Conservation (phyloP, 2,113 vertebrate genomes). For the Atrichornis clamosus region DNA sequence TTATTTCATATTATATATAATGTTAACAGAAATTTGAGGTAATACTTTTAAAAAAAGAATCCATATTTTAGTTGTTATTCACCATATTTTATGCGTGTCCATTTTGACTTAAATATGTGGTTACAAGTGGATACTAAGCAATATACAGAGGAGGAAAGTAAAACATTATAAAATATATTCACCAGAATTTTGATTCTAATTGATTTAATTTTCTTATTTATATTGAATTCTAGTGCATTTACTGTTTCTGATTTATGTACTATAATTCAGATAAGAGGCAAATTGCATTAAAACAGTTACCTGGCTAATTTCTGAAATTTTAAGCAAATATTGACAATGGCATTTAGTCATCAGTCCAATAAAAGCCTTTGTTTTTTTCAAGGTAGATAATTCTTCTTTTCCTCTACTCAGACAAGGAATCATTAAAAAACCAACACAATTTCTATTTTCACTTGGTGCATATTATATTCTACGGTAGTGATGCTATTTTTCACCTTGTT, state of each 20-base stretch:
- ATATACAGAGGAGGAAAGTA: not conserved
- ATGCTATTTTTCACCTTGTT: not conserved
- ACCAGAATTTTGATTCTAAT: not conserved
- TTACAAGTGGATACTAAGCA: not conserved
- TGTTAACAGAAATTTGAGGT: not conserved
- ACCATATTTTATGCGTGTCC: not conserved
- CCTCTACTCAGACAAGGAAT: not conserved
- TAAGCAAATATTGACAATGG: not conserved
- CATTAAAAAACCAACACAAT: not conserved
- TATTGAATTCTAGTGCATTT: not conserved
- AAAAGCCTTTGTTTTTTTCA: not conserved
- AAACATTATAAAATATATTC: not conserved
- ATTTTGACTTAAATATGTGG: not conserved
- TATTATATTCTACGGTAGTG: not conserved
- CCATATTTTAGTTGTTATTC: not conserved
- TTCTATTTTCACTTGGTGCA: not conserved
- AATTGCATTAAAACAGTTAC: not conserved
- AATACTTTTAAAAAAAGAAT: not conserved
- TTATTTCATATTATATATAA: not conserved
- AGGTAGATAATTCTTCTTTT: not conserved
- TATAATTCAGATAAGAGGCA: not conserved
- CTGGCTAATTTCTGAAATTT: not conserved
- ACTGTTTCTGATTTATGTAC: not conserved
- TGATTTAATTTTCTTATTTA: not conserved
- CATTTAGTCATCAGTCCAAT: not conserved